Base-by-base conservation (phyloP, 2,888 invertebrate species). In the Coelopa pilipes region DNA sequence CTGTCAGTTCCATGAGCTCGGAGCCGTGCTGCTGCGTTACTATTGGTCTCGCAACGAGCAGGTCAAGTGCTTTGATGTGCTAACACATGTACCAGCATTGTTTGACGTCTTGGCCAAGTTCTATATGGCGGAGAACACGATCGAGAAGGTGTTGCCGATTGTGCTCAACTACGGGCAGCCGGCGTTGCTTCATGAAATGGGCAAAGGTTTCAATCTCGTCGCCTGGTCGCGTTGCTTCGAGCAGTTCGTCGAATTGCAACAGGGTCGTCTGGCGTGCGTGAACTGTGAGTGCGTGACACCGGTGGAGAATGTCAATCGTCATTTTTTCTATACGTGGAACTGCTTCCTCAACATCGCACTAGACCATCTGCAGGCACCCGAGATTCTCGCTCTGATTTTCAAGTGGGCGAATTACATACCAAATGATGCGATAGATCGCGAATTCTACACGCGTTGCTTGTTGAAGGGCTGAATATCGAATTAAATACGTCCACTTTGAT, bases 11-110 rank as follows among this genome's bases (percentile, higher is more conserved):
- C 86, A 86, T 70, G 84, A 84, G 46, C 77, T 88, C 53, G 88
- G 88, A 34, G 82, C 86, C 11, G 83, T 84, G 68, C 78, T 88
- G 19, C 75, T 87, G 70, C 85, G 87, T 24, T 88, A 86, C 75
- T 85, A 86, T 72, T 88, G 88, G 88, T 88, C 88, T 5, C 85
- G 88, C 53, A 83, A 82, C 73, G 88, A 88, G 75, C 87, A 87
- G 70, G 79, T 85, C 7, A 84, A 84, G 76, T 87, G 88, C 75
- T 86, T 86, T 75, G 82, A 86, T 78, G 85, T 88, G 60, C 77
- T 87, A 53, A 83, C 84, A 34, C 81, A 83, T 34, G 85, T 87
- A 53, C 88, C 88, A 11, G 83, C 87, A 1, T 78, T 88, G 17
- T 80, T 87, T 13, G 87, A 88, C 74, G 82, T 87, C 0, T 77